Conservation (phyloP, 2,113 vertebrate genomes). For the Mesoclemmys tuberculata region DNA sequence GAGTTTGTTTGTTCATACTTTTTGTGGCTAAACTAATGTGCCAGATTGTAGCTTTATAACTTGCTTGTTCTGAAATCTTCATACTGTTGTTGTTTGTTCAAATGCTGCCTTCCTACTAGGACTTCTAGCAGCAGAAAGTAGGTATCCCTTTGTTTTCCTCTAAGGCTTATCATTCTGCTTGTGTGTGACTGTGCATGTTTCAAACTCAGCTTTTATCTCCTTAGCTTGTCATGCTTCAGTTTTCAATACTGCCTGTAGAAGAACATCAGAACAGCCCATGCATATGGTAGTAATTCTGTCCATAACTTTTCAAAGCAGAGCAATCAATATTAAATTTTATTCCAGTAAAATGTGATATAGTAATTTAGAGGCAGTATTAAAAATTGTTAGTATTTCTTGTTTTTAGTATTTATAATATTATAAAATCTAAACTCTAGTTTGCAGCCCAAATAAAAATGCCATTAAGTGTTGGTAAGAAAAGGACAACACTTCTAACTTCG, state of each 20-base stretch:
- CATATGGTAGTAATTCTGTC: not conserved
- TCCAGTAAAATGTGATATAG: not conserved
- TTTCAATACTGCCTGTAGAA: conserved; percentile 79
- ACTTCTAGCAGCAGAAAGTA: conserved; percentile 99
- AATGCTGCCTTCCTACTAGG: conserved; percentile 92
- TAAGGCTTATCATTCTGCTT: conserved; percentile 78
- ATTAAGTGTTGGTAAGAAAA: conserved; percentile 27
- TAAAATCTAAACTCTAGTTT: conserved; percentile 39
- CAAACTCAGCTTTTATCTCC: conserved; percentile 65
- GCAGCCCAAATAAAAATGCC: conserved; percentile 30
- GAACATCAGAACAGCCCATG: not conserved
- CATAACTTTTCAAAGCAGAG: not conserved
- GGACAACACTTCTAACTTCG: conserved; percentile 25
- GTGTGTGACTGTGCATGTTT: conserved; percentile 80
- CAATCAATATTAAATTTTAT: conserved; percentile 23
- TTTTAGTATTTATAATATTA: conserved; percentile 31
- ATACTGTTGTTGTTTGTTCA: conserved; percentile 89
- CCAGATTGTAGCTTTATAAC: conserved; percentile 78
- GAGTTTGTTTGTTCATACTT: conserved; percentile 25
- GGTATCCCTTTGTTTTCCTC: conserved; percentile 89
- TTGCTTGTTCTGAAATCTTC: conserved; percentile 79
- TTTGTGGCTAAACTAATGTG: conserved; percentile 66
- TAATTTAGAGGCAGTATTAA: conserved; percentile 77
- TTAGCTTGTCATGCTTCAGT: conserved; percentile 63
- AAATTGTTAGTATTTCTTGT: conserved; percentile 21